phyloP scores from a whole-genome alignment of 2,113 vertebrate genomes.

The Gasterosteus nipponicus region DNA sequence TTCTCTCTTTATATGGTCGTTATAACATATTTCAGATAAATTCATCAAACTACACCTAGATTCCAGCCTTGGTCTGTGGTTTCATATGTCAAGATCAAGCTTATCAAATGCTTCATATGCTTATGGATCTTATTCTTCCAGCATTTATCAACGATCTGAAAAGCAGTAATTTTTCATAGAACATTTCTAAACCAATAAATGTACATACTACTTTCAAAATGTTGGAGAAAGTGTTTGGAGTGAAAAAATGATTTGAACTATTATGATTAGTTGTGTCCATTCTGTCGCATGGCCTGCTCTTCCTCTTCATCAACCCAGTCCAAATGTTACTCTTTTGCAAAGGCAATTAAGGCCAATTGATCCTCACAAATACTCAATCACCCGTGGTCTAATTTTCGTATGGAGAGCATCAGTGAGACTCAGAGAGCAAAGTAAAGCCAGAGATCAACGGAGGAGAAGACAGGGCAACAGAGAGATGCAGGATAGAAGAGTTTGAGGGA shows the following conservation, averaged over 20 bases:
- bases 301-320: conserved; percentile 41
- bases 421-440: background rate
- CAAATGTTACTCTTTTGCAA: conserved; percentile 49
- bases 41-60: no score
- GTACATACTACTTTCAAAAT: conserved; percentile 46
- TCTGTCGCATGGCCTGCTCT: conserved; percentile 59
- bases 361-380: conserved; percentile 43
- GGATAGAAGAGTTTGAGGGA: conserved; percentile 16
- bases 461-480: conserved; percentile 2
- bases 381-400: conserved; percentile 39
- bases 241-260: conserved; percentile 42
- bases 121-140: conserved; percentile 40
- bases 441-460: conserved; percentile 22
- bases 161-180: conserved; percentile 35
- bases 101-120: no score
- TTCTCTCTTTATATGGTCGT: no score
- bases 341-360: conserved; percentile 59
- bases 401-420: conserved; percentile 9
- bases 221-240: conserved; percentile 35
- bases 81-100: no score
- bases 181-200: conserved; percentile 50
- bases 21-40: no score
- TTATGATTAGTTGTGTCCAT: conserved; percentile 61
- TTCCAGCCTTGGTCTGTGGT: no score
- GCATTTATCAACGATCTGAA: conserved; percentile 38